Evolutionary conservation across 2,888 invertebrate species (phyloP).

Genomic region (Apodemia zela): DNA sequence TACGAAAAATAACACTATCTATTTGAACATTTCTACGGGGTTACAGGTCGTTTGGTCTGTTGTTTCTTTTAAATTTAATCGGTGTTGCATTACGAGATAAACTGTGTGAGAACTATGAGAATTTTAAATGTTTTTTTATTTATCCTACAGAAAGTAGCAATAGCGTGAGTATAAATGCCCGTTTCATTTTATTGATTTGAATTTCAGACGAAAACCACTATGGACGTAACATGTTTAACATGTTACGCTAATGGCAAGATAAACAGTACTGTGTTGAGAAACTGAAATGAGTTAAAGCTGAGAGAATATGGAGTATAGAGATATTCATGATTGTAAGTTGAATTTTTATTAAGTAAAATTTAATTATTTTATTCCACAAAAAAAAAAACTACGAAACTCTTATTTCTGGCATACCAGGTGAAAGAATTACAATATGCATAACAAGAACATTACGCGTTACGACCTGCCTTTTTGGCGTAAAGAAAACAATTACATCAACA

Average conservation of each 20-base stretch:
- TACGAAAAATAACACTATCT: not conserved
- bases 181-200: not conserved
- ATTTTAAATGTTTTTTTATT: not conserved
- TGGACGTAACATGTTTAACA: not conserved
- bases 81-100: not conserved
- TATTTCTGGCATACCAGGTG: no score
- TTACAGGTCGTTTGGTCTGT: slow-evolving; percentile 19
- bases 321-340: not conserved
- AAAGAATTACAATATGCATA: no score
- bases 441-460: no score
- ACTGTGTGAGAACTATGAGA: not conserved
- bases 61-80: slow-evolving; percentile 17
- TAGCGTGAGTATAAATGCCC: not conserved
- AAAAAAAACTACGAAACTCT: no score
- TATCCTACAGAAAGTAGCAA: not conserved
- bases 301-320: not conserved
- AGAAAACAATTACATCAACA: no score
- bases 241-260: not conserved
- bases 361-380: no score
- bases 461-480: no score
- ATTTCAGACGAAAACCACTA: not conserved
- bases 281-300: not conserved
- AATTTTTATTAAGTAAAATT: no score
- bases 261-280: not conserved
- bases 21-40: not conserved